These are phyloP conservation scores for Phalacrocorax brasilianus DNA, from an alignment of 2,113 vertebrate species.

Conservation along the genomic window DNA sequence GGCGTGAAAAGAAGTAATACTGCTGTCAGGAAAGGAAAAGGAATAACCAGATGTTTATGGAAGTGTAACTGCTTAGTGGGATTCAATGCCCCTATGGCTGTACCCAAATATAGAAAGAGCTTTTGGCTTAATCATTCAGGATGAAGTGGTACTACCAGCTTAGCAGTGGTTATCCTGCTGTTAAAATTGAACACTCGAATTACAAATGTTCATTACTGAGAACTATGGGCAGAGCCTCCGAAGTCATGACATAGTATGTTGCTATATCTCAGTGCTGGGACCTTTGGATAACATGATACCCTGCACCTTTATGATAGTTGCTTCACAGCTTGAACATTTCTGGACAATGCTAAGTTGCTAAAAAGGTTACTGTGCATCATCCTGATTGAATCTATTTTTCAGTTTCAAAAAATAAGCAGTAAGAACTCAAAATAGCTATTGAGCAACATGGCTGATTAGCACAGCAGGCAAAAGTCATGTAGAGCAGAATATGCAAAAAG, in stretches of 20 bases:
- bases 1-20: neutral
- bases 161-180: constrained; percentile 14
- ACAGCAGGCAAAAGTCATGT: constrained; percentile 8
- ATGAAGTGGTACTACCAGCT: neutral
- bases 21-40: neutral
- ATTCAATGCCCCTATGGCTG: neutral
- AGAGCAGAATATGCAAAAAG: constrained; percentile 6
- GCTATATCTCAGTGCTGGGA: neutral
- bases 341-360: neutral
- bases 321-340: neutral
- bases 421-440: constrained; percentile 5
- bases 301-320: neutral
- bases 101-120: neutral
- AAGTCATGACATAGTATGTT: neutral
- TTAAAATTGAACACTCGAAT: neutral
- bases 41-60: neutral
- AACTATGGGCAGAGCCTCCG: neutral
- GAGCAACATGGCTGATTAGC: constrained; percentile 5
- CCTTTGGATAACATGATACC: neutral
- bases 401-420: neutral
- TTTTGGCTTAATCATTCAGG: neutral
- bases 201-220: neutral
- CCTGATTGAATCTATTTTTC: neutral
- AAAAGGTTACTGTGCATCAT: neutral
- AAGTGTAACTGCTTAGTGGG: neutral